A percentile compares a stretch with the other conserved stretches of the same genome.
Conservation (phyloP, 1,140 invertebrate genomes). For the Brachionus koreanus region DNA sequence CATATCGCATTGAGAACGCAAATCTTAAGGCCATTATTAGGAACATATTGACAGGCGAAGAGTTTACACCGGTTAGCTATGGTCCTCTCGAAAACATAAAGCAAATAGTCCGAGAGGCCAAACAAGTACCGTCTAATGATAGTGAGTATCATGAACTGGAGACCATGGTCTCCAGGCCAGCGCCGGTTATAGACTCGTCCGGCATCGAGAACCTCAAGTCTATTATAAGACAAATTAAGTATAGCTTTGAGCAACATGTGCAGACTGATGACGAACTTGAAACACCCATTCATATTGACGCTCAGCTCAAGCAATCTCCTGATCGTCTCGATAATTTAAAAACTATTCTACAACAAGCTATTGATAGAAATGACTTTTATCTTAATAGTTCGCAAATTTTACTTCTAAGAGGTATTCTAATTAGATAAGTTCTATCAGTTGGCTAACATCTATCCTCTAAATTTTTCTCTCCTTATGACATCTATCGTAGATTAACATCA, state of each 20-base stretch:
- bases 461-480: neutral
- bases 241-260: neutral
- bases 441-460: neutral
- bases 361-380: constrained; percentile 10
- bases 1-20: constrained; percentile 9
- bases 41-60: neutral
- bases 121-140: neutral
- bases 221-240: constrained; percentile 44
- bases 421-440: neutral
- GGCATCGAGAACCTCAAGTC: constrained; percentile 31
- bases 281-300: neutral
- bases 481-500: neutral
- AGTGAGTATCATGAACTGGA: neutral
- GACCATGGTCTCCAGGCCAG: neutral
- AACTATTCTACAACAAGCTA: constrained; percentile 12
- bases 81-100: neutral
- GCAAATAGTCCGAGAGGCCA: neutral
- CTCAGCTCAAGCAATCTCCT: neutral
- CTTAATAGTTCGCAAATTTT: constrained; percentile 13
- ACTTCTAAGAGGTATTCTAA: neutral
- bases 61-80: neutral
- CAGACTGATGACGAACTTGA: neutral
- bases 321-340: neutral
- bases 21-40: neutral
- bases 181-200: neutral